Evolutionary conservation across 2,888 invertebrate species (phyloP).

Genomic region (Tenodera sinensis): DNA sequence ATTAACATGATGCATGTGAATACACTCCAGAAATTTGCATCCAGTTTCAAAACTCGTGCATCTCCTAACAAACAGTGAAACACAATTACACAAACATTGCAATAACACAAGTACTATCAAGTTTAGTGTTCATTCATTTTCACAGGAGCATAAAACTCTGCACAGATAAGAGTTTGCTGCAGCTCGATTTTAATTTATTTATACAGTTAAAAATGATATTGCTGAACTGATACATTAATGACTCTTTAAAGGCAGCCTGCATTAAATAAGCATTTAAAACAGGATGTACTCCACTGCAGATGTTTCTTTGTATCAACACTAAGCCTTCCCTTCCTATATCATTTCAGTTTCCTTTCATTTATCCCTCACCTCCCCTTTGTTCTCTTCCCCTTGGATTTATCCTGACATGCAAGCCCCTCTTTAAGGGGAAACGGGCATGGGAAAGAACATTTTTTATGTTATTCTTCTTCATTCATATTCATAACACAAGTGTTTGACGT

Average conservation of each 20-base stretch:
- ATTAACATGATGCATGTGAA: conserved; percentile 53
- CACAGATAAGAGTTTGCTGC: too few relatives aligned
- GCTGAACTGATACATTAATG: not conserved
- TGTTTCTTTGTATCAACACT: not conserved
- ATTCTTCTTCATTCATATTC: not conserved
- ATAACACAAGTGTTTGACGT: not conserved
- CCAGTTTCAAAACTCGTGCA: conserved; percentile 47
- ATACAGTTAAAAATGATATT: not conserved
- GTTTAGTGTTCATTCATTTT: too few relatives aligned
- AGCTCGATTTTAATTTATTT: too few relatives aligned
- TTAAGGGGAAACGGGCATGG: not conserved
- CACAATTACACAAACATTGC: not conserved
- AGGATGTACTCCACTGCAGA: not conserved
- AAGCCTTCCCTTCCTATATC: not conserved
- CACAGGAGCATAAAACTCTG: too few relatives aligned
- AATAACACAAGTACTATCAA: not conserved
- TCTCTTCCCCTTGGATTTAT: not conserved
- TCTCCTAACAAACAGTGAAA: conserved; percentile 39
- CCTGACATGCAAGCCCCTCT: not conserved
- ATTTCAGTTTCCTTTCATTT: not conserved
- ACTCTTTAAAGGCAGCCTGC: not conserved
- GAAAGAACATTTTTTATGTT: not conserved
- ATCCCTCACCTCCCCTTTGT: not conserved
- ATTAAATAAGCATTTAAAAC: not conserved
- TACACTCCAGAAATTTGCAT: conserved; percentile 61